phyloP scores from a whole-genome alignment of 2,113 vertebrate species.

The Apteryx mantelli region DNA sequence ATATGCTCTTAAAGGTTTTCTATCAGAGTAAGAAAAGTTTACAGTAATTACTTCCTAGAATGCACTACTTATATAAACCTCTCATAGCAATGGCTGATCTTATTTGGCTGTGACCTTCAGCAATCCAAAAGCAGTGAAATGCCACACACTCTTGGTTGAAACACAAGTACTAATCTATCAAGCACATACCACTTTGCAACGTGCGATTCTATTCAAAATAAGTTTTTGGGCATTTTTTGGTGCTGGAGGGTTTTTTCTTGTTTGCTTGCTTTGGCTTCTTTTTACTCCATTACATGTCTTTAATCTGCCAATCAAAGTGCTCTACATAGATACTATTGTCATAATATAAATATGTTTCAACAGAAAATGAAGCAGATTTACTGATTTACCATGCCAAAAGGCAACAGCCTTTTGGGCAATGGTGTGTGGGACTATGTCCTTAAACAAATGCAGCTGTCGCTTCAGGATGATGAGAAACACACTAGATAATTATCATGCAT shows the following conservation, averaged over 20 bases:
- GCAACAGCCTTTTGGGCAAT: neutral
- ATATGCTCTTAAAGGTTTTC: neutral
- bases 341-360: neutral
- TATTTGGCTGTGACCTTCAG: neutral
- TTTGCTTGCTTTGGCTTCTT: neutral
- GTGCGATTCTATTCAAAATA: neutral
- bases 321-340: neutral
- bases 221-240: neutral
- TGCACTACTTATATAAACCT: conserved; percentile 15
- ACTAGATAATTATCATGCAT: neutral
- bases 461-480: neutral
- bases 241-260: neutral
- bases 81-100: neutral
- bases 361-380: neutral
- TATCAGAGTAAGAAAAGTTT: neutral
- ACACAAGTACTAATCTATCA: neutral
- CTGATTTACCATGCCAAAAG: neutral
- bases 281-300: neutral
- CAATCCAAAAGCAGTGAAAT: neutral
- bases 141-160: neutral
- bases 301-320: neutral
- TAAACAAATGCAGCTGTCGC: neutral
- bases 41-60: conserved; percentile 18
- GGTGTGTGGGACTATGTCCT: neutral
- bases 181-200: neutral